These are phyloP conservation scores for Cirrhinus mrigala DNA, from an alignment of 2,797 vertebrate genomes.

Conservation along the genomic window DNA sequence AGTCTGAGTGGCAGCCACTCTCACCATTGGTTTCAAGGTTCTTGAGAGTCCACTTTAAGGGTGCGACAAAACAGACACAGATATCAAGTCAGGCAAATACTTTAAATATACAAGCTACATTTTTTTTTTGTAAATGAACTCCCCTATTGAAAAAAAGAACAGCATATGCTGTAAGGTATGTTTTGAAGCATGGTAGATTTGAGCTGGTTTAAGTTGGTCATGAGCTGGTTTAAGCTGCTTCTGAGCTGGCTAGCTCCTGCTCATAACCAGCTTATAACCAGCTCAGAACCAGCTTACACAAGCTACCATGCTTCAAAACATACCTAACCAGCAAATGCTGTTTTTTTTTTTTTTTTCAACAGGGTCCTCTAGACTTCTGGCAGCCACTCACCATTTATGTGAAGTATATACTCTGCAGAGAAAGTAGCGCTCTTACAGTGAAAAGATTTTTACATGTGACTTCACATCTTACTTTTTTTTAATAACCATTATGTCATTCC, in stretches of 20 bases:
- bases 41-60: neutral
- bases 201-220: too few relatives aligned
- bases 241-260: too few relatives aligned
- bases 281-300: too few relatives aligned
- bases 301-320: too few relatives aligned
- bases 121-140: neutral
- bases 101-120: neutral
- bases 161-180: too few relatives aligned
- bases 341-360: too few relatives aligned
- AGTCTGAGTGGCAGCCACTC: neutral
- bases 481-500: neutral
- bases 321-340: too few relatives aligned
- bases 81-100: constrained; percentile 2
- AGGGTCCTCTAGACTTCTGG: neutral
- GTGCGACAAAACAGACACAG: neutral
- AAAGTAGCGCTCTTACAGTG: too few relatives aligned
- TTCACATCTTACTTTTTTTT: neutral
- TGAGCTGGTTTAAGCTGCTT: too few relatives aligned
- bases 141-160: neutral
- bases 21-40: neutral
- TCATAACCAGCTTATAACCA: too few relatives aligned
- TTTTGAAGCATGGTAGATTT: too few relatives aligned
- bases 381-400: neutral
- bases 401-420: neutral
- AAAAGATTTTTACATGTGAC: neutral